Conservation (phyloP, 2,888 invertebrate genomes). For the Diaphora mendica region DNA sequence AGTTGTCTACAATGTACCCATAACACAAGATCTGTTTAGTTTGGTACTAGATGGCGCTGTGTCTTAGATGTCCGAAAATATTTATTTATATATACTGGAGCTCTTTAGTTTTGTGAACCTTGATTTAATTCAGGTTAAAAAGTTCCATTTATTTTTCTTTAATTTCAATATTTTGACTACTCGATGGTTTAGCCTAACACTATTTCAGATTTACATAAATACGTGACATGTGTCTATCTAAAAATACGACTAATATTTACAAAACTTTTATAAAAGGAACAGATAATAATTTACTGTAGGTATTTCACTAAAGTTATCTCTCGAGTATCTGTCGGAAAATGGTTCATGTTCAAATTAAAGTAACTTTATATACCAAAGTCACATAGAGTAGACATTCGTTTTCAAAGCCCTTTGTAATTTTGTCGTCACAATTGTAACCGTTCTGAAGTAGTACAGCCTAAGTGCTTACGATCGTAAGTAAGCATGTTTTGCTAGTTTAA, state of each 20-base stretch:
- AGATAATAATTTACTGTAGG: background rate
- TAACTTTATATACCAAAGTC: background rate
- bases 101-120: no score
- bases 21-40: no score
- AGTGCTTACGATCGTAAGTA: constrained; percentile 16
- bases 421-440: constrained; percentile 1
- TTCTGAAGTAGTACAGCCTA: background rate
- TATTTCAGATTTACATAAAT: background rate
- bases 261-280: background rate
- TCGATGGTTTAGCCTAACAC: background rate
- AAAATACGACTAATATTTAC: background rate
- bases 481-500: background rate
- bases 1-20: no score
- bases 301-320: background rate
- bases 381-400: background rate
- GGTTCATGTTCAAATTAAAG: background rate
- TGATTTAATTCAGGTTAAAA: no score
- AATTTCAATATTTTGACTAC: background rate
- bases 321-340: background rate
- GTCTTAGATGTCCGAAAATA: no score
- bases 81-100: no score
- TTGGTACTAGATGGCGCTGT: no score
- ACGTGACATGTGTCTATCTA: background rate
- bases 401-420: constrained; percentile 7
- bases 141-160: no score